Base-by-base conservation (phyloP, 1,140 invertebrate genomes). In the Lepidotrigona ventralis region DNA sequence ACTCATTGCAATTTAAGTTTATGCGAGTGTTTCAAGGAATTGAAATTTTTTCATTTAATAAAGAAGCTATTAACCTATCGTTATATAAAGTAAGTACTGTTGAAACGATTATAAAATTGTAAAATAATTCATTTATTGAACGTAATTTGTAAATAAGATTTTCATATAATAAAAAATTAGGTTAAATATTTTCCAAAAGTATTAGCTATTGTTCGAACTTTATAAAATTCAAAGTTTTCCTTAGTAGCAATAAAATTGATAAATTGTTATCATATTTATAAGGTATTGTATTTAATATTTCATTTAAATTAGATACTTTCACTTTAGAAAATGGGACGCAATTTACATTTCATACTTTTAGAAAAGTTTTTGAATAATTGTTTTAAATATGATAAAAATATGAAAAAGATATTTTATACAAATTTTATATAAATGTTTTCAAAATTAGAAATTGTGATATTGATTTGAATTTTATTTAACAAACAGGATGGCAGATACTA, bases 401-500 rank as follows among this genome's bases (percentile, higher is more conserved):
- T 15, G 12, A 12, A n/a, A 14, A 51, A 71, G 14, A 56, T 39
- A n/a, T 51, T 51, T 19, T 46, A 33, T 17, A 19, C 17, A 79
- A 6, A 26, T 72, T 21, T 53, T 21, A 15, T 12, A 15, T 15
- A 9, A n/a, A 46, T 19, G 0, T n/a, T 81, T 58, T 5, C 51
- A 33, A 74, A 68, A 29, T 21, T n/a, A 60, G 1, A 66, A 72
- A 11, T n/a, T 54, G 23, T 64, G 21, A 54, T 0, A 1, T n/a
- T n/a, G n/a, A n/a, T 33, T 71, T 71, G 5, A 75, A 17, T 71
- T 17, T 63, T 56, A 56, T 21, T 11, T 66, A 74, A 76, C 51
- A 82, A 80, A 73, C 46, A 94, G 90, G 79, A 94, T 94, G 93
- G 91, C 90, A 79, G 92, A 94, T 69, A 90, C 84, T 12, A n/a